A percentile compares a stretch with the other conserved stretches of the same genome.
phyloP scores from a whole-genome alignment of 2,888 invertebrate genomes.

The Amblyjoppa fuscipennis region DNA sequence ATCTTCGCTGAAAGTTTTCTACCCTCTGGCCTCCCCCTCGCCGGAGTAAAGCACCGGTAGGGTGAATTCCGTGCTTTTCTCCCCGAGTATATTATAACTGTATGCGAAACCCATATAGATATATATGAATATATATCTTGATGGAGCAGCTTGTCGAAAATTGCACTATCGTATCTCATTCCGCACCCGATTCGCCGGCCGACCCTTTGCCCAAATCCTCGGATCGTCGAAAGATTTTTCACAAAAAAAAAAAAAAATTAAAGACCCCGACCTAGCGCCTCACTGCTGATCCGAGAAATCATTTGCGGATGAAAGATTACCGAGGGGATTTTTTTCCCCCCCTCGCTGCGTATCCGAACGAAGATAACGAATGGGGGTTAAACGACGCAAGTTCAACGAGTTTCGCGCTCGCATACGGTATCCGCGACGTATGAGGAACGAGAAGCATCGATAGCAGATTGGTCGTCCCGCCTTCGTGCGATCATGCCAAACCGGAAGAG shows the following conservation, averaged over 20 bases:
- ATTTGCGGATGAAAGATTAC: constrained; percentile 15
- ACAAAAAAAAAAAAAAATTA: constrained; percentile 32
- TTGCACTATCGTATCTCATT: constrained; percentile 61
- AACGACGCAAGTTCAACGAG: constrained; percentile 42
- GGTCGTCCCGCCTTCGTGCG: constrained; percentile 67
- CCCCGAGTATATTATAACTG: constrained; percentile 1
- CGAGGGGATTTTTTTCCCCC: not conserved
- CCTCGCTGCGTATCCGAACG: not conserved
- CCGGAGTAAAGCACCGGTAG: constrained; percentile 18
- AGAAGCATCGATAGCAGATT: constrained; percentile 60
- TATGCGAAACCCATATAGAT: constrained; percentile 1
- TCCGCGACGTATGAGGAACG: constrained; percentile 26
- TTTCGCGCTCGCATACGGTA: constrained; percentile 4
- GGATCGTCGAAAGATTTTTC: constrained; percentile 50
- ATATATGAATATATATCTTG: constrained; percentile 63
- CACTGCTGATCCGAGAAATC: constrained; percentile 11
- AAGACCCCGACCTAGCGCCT: constrained; percentile 28
- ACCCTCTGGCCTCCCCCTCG: not conserved
- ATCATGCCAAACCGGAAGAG: constrained; percentile 74
- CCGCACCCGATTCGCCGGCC: constrained; percentile 24
- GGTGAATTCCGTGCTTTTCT: constrained; percentile 31
- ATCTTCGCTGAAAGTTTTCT: constrained; percentile 74
- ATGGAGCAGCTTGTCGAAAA: constrained; percentile 74
- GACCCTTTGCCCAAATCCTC: constrained; percentile 39
- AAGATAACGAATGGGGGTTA: constrained; percentile 38